These are phyloP conservation scores for Akabosia matsudoensis DNA, from an alignment of 1,140 invertebrate species.

Conservation along the genomic window DNA sequence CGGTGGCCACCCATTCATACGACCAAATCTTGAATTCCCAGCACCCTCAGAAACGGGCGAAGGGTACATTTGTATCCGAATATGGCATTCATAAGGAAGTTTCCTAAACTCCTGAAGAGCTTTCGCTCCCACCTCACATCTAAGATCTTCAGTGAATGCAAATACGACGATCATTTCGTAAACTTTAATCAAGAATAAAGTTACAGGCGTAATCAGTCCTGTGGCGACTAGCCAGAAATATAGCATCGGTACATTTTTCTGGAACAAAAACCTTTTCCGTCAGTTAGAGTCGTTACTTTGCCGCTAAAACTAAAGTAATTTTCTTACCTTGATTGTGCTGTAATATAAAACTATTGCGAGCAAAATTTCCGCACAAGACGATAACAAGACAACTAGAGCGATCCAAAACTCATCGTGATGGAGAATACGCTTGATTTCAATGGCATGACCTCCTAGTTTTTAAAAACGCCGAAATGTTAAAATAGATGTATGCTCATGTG, in stretches of 20 bases:
- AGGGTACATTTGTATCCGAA: neutral
- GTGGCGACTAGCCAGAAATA: neutral
- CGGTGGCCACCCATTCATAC: no score
- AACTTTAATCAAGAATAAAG: neutral
- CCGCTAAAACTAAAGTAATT: neutral
- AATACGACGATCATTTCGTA: constrained; percentile 12
- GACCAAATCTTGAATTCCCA: no score
- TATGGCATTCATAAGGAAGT: neutral
- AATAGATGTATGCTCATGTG: neutral
- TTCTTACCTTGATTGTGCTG: neutral
- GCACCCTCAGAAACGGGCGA: neutral
- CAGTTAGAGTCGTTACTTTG: neutral
- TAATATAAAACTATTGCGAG: neutral
- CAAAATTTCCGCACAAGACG: neutral
- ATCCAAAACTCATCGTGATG: neutral
- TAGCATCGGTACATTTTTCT: neutral
- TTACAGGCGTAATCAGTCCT: neutral
- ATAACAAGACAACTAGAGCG: neutral
- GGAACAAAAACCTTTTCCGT: neutral
- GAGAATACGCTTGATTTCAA: neutral
- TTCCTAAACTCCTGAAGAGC: neutral
- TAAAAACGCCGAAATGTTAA: neutral
- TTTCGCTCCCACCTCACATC: neutral
- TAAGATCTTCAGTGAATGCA: neutral
- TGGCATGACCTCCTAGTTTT: neutral